A percentile compares a stretch with the other conserved stretches of the same genome.
These are phyloP conservation scores for Malurus cyaneus DNA, from an alignment of 2,113 vertebrate species.

Conservation along the genomic window DNA sequence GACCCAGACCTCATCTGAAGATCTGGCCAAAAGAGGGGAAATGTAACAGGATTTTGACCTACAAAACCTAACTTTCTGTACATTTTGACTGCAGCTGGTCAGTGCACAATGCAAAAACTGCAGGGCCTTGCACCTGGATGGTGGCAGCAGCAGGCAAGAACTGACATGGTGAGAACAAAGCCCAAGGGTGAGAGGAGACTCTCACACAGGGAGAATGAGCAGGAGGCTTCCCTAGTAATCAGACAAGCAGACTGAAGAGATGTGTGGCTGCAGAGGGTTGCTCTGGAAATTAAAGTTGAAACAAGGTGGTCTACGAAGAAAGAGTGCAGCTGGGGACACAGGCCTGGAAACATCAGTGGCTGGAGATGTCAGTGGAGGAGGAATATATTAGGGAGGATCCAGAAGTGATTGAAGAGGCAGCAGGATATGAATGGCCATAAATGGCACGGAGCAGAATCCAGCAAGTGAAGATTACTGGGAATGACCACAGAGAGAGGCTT, in stretches of 20 bases:
- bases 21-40: neutral
- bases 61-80: neutral
- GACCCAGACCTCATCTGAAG: neutral
- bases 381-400: neutral
- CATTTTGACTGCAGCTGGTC: neutral
- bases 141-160: neutral
- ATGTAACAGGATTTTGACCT: neutral
- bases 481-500: neutral
- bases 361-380: neutral
- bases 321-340: neutral
- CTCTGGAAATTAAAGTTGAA: neutral
- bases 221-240: neutral
- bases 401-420: neutral
- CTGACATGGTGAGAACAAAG: neutral
- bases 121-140: neutral
- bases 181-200: neutral
- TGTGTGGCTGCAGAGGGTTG: neutral
- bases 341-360: neutral
- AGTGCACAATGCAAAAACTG: fast-evolving
- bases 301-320: neutral
- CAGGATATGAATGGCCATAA: neutral
- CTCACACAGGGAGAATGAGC: fast-evolving
- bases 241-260: neutral
- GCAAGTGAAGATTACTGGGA: neutral
- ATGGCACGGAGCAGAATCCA: neutral